A percentile compares a stretch with the other conserved stretches of the same genome.
phyloP scores from a whole-genome alignment of 2,113 vertebrate species.

The Hypanus sabinus region DNA sequence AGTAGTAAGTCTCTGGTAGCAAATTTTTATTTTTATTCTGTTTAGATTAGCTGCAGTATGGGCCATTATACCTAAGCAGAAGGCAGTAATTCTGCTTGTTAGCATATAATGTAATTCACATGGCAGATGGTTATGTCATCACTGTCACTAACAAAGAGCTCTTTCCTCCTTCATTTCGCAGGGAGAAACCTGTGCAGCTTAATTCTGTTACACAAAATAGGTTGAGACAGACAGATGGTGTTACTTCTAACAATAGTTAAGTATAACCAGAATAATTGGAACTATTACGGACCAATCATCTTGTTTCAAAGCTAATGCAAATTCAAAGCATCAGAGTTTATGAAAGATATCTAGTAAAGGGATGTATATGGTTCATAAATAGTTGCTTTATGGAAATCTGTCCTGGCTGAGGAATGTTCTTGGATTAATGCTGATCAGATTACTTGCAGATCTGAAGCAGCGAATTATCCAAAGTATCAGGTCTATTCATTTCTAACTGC shows the following conservation, averaged over 20 bases:
- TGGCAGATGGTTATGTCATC: conserved; percentile 26
- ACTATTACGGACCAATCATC: neutral
- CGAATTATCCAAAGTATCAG: neutral
- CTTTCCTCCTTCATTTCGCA: neutral
- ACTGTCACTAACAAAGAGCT: conserved; percentile 14
- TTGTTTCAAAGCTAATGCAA: neutral
- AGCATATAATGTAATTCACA: neutral
- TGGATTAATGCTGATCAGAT: neutral
- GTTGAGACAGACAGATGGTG: conserved; percentile 28
- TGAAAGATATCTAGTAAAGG: neutral
- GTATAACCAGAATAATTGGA: conserved; percentile 15
- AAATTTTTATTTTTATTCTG: neutral
- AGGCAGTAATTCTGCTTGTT: conserved; percentile 2
- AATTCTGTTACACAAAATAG: neutral
- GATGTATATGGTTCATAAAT: conserved; percentile 32
- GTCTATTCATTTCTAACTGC: too few species aligned
- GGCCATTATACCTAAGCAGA: neutral
- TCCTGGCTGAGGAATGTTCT: conserved; percentile 18
- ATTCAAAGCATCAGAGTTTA: neutral
- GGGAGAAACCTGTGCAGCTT: conserved; percentile 18
- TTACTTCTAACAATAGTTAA: neutral
- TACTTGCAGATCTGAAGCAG: neutral
- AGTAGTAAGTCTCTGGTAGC: neutral
- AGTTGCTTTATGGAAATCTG: neutral
- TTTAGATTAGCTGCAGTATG: neutral